A percentile compares a stretch with the other conserved stretches of the same genome.
Evolutionary conservation across 2,113 vertebrate genomes (phyloP).

Genomic region (Zingel zingel): DNA sequence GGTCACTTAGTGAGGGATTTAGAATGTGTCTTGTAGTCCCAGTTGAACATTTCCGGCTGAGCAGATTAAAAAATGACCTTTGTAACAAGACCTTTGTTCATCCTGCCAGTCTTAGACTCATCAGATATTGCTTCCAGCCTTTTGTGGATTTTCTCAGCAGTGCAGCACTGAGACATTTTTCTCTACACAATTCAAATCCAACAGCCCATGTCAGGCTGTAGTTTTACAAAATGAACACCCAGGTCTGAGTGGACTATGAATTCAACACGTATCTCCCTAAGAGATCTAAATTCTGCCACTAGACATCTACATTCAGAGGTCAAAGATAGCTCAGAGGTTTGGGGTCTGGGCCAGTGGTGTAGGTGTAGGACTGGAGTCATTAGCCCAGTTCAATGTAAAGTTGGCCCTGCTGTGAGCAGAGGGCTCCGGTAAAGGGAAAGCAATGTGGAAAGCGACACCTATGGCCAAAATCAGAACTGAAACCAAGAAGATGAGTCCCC

Average conservation of each 20-base stretch:
- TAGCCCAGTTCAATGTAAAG: constrained; percentile 70
- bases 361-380: constrained; percentile 62
- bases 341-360: constrained; percentile 31
- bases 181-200: neutral
- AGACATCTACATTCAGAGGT: constrained; percentile 17
- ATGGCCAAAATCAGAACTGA: constrained; percentile 58
- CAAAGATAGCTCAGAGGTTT: constrained; percentile 29
- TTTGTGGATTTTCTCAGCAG: constrained; percentile 38
- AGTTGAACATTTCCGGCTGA: constrained; percentile 24
- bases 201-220: neutral
- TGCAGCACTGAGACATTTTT: neutral
- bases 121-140: constrained; percentile 28
- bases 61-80: constrained; percentile 40
- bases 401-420: constrained; percentile 52
- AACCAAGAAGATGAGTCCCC: constrained; percentile 68
- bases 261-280: neutral
- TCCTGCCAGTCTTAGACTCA: constrained; percentile 22
- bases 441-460: constrained; percentile 70
- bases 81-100: constrained; percentile 43
- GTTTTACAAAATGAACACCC: constrained; percentile 2
- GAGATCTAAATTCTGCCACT: constrained; percentile 3
- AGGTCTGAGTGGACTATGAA: constrained; percentile 2
- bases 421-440: constrained; percentile 68
- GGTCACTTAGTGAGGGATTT: constrained; percentile 14
- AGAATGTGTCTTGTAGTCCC: constrained; percentile 18